Evolutionary conservation across 35 echinoderm and acorn worm species (phyloP).

Genomic region (Diadema setosum): DNA sequence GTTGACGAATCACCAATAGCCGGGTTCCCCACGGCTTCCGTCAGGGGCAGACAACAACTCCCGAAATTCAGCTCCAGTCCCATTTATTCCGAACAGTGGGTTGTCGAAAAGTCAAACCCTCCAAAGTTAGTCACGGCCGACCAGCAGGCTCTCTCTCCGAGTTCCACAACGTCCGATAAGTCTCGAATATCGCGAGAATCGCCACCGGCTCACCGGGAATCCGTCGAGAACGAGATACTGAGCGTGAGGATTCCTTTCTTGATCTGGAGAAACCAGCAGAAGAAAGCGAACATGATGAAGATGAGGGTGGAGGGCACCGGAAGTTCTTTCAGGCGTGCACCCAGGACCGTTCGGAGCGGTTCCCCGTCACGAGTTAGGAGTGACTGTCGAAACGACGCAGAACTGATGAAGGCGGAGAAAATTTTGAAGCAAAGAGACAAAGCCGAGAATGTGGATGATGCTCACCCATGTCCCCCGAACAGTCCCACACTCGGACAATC

Average conservation of each 20-base stretch:
- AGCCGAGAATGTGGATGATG: background rate
- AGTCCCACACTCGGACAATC: background rate
- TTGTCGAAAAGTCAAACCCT: background rate
- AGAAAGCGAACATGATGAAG: background rate
- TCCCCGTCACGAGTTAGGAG: background rate
- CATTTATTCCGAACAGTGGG: background rate
- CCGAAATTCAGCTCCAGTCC: slow-evolving; percentile 11
- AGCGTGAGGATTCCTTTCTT: slow-evolving; percentile 4
- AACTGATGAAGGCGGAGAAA: background rate
- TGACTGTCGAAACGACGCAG: background rate
- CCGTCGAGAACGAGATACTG: background rate
- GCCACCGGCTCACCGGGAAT: background rate
- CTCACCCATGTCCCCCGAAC: slow-evolving; percentile 15
- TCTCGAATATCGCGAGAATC: no score
- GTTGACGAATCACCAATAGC: background rate
- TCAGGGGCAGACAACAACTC: background rate
- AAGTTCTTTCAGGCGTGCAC: background rate
- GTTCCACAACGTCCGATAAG: background rate
- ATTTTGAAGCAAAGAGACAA: background rate
- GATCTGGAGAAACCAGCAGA: slow-evolving; percentile 29
- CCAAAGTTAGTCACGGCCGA: background rate
- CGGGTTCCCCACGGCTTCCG: background rate
- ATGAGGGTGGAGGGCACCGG: background rate
- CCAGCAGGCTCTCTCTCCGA: background rate
- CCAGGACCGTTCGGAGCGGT: background rate